Base-by-base conservation (phyloP, 2,888 invertebrate species). In the Spodoptera littoralis region DNA sequence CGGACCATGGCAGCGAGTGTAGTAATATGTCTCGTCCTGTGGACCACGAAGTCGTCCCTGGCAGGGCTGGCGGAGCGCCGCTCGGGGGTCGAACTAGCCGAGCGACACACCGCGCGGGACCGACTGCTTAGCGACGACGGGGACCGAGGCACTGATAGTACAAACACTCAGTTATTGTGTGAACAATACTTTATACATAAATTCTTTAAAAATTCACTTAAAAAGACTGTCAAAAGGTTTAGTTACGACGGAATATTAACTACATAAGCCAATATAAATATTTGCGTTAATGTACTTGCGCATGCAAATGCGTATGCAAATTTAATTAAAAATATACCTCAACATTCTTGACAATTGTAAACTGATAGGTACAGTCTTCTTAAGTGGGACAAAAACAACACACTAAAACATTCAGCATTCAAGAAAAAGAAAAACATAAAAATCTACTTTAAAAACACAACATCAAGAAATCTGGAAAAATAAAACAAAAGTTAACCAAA, bases 1-100 rank as follows among this genome's bases (percentile, higher is more conserved):
- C 93, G 58, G 2, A 88, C 90, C 70, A 95, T 82, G 45, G 97
- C 96, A 27, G 92, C 80, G 95, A 97, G 90, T 27, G 98, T 98
- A 55, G 98, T 97, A 84, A 98, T 96, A 73, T 96, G 97, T 82
- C 96, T 95, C 52, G 97, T 97, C 76, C 97, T 95, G 91, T 98
- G 98, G 68, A 98, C 98, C 49, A 98, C 97, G 90, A 97, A 98
- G 76, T 96, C 96, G 58, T 97, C 97, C 8, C 96, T 95, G 70
- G 92, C 92, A 0, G 93, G 91, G 66, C 79, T 72, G 52, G 60
- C 57, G 9, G 63, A 55, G 54, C 94, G 83, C 0, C 93, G 82
- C 70, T 62, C 83, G 73, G 70, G 72, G 54, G 67, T 87, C 70
- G 94, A 63, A 90, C 93, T 91, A 5, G 92, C 86, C n/a, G 93